These are phyloP conservation scores for Aptenodytes forsteri DNA, from an alignment of 2,113 vertebrate genomes.

Conservation along the genomic window DNA sequence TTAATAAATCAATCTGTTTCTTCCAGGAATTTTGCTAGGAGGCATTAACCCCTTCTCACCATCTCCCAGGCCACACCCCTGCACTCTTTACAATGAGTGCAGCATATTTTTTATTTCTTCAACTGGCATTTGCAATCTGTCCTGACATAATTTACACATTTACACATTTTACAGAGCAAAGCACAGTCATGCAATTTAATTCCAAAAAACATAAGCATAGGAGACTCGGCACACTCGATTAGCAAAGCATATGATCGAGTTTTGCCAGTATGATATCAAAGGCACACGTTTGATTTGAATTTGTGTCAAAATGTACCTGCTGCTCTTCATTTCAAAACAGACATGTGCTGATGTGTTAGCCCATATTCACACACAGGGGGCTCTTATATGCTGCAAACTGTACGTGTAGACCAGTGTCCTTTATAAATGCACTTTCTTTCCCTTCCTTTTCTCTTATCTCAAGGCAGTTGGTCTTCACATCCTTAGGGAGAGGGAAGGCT, in stretches of 20 bases:
- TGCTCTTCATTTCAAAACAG: conserved; percentile 37
- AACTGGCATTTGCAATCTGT: conserved; percentile 78
- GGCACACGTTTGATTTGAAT: conserved; percentile 55
- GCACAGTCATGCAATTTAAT: conserved; percentile 79
- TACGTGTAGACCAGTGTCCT: conserved; percentile 68
- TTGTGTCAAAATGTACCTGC: conserved; percentile 54
- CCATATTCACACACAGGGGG: neutral
- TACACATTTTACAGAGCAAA: conserved; percentile 82
- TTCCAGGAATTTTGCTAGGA: conserved; percentile 45
- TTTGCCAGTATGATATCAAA: conserved; percentile 61
- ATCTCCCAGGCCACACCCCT: conserved; percentile 65
- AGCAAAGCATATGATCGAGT: conserved; percentile 62
- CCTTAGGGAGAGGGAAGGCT: conserved; percentile 21
- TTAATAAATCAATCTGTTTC: conserved; percentile 62
- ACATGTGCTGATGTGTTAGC: conserved; percentile 41
- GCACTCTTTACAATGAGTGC: conserved; percentile 64
- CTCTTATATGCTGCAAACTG: conserved; percentile 25
- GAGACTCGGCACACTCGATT: conserved; percentile 72
- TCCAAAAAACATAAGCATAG: conserved; percentile 80
- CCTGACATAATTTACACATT: conserved; percentile 83
- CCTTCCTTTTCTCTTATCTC: conserved; percentile 24
- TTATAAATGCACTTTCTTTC: conserved; percentile 58
- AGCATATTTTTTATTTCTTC: conserved; percentile 82
- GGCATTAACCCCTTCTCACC: conserved; percentile 64
- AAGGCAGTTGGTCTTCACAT: conserved; percentile 47